Conservation (phyloP, 2,797 vertebrate genomes). For the Todus mexicanus region DNA sequence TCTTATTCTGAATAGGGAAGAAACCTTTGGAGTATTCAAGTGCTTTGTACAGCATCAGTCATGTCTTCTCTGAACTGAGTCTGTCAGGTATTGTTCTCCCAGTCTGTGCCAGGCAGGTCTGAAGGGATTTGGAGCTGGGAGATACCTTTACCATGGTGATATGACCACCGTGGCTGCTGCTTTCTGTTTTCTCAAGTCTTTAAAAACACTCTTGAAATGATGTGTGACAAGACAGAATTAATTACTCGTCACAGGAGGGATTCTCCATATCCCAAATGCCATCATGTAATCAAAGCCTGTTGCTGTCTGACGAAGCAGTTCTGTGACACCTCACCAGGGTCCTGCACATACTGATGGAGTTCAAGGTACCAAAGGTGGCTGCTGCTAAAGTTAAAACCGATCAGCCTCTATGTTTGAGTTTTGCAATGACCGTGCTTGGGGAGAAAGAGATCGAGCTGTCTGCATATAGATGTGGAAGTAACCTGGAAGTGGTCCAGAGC, state of each 20-base stretch:
- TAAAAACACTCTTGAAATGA: neutral
- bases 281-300: neutral
- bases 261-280: neutral
- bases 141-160: neutral
- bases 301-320: neutral
- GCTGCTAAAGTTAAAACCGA: neutral
- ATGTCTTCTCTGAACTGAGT: neutral
- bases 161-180: neutral
- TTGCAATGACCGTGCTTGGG: neutral
- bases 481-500: neutral
- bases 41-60: neutral
- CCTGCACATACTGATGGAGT: fast-evolving
- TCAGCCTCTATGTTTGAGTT: neutral
- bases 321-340: fast-evolving
- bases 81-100: neutral
- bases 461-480: neutral
- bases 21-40: neutral
- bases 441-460: neutral
- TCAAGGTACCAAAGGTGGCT: neutral
- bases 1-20: neutral
- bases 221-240: neutral
- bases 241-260: neutral
- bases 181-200: neutral
- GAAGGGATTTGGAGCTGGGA: neutral
- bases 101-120: neutral